These are phyloP conservation scores for Aethina tumida DNA, from an alignment of 1,140 invertebrate species.

Conservation along the genomic window DNA sequence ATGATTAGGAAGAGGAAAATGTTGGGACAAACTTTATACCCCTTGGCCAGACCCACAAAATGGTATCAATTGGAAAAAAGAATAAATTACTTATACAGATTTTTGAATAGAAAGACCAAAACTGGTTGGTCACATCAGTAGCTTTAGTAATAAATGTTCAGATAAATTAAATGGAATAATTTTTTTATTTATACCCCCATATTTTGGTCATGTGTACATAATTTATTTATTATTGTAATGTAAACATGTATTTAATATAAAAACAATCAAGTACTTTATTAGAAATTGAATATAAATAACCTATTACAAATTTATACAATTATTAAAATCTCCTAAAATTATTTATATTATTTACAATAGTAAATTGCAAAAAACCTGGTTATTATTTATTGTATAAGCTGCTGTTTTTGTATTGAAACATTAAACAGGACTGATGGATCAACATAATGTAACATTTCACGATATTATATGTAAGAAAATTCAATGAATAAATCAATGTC, in stretches of 20 bases:
- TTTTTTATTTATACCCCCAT: neutral
- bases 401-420: too few species aligned
- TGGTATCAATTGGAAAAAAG: slow-evolving; percentile 65
- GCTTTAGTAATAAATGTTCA: slow-evolving; percentile 8
- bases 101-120: slow-evolving; percentile 69
- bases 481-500: too few species aligned
- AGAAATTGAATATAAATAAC: slow-evolving; percentile 27
- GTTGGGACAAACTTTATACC: slow-evolving; percentile 45
- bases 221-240: neutral
- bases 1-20: slow-evolving; percentile 66
- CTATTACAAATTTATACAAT: slow-evolving; percentile 20
- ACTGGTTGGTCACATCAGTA: slow-evolving; percentile 46
- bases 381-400: too few species aligned
- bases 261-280: slow-evolving; percentile 25
- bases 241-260: slow-evolving; percentile 4
- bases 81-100: slow-evolving; percentile 62
- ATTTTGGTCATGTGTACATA: neutral
- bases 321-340: slow-evolving; percentile 11
- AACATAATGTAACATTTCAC: slow-evolving; percentile 9
- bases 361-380: slow-evolving; percentile 4
- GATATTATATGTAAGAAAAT: too few species aligned
- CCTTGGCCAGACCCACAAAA: slow-evolving; percentile 57
- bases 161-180: neutral
- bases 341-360: slow-evolving; percentile 10
- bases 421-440: slow-evolving; percentile 2